phyloP scores from a whole-genome alignment of 2,113 vertebrate species.

The Piprites chloris region DNA sequence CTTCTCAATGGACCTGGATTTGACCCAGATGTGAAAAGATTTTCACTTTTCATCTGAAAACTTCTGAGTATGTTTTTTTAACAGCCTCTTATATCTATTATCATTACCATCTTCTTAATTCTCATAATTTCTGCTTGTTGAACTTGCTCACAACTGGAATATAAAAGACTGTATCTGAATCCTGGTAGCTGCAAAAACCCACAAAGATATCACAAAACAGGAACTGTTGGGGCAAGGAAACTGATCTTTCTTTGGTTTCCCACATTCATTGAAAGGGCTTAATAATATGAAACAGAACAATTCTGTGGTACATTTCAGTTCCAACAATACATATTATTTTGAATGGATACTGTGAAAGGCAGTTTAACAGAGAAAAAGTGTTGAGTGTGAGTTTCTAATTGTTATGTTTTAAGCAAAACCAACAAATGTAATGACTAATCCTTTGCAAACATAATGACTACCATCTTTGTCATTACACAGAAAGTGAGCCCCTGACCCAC shows the following conservation, averaged over 20 bases:
- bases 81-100: neutral
- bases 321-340: neutral
- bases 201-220: neutral
- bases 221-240: neutral
- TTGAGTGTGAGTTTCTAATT: neutral
- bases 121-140: neutral
- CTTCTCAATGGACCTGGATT: neutral
- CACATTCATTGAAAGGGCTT: neutral
- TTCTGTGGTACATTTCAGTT: neutral
- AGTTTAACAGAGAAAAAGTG: neutral
- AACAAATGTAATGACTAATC: neutral
- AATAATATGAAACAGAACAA: neutral
- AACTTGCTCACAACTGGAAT: neutral
- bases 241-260: neutral
- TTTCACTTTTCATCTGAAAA: neutral
- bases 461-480: neutral
- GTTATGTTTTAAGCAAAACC: neutral
- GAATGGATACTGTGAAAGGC: neutral
- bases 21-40: neutral
- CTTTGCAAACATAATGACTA: neutral
- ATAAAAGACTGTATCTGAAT: neutral
- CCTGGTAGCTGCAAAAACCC: neutral
- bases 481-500: neutral
- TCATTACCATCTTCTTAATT: neutral
- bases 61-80: neutral